Base-by-base conservation (phyloP, 2,888 invertebrate species). In the Trichopoda pennipes region DNA sequence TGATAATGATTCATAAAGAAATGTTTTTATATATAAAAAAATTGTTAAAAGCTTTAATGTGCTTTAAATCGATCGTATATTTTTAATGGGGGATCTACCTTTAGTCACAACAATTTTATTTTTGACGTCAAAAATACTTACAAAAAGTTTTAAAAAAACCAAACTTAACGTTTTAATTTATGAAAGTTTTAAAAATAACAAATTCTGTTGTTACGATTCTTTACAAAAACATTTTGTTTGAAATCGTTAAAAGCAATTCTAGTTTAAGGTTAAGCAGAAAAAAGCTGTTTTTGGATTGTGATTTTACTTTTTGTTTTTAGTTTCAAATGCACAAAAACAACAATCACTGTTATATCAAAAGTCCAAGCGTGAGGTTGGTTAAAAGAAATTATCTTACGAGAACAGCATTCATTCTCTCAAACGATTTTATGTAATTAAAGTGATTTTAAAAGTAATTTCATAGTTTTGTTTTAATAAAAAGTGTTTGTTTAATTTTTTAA, bases 181-280 rank as follows among this genome's bases (percentile, higher is more conserved):
- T n/a, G 1, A 19, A 44, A 38, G 38, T 38, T 38, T 38, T 38
- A 38, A 44, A 12, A 12, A 38, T 21, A 47, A 56, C 9, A 55
- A 32, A 19, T 35, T 21, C 58, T 9, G 9, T 60, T 49, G 4
- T 32, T 35, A 35, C 16, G 3, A 23, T 60, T 73, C 42, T 73
- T 73, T 55, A 73, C 21, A 44, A 61, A 68, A 42, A 21, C 42
- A 19, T 44, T 28, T 28, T 28, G 17, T n/a, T 61, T 44, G 12
- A 38, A 61, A 68, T n/a, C 19, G 8, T 64, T 64, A 2, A 58
- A 64, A 0, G n/a, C 42, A 51, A 55, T 72, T 68, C 47, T 72
- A 76, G 76, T 76, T 80, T 76, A 80, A 80, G 80, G 80, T 68
- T 72, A 76, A 60, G 55, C 72, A 56, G 60, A 47, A 76, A 80